A percentile compares a stretch with the other conserved stretches of the same genome.
phyloP scores from a whole-genome alignment of 2,113 vertebrate species.

The Grus americana region DNA sequence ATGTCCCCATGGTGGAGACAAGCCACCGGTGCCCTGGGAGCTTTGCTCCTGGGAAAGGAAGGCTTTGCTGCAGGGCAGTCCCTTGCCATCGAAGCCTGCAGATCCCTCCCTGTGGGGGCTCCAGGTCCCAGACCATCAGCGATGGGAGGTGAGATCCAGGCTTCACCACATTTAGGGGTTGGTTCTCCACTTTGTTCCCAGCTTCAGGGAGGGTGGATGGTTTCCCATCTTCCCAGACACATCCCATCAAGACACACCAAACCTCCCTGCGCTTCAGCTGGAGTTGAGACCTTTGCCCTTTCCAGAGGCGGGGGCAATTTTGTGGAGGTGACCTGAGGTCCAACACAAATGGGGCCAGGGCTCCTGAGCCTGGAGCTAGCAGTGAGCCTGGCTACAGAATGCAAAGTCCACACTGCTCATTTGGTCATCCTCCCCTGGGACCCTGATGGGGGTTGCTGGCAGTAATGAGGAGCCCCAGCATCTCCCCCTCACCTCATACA shows the following conservation, averaged over 20 bases:
- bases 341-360: rapidly evolving
- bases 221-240: neutral
- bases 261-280: neutral
- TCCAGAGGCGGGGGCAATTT: neutral
- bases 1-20: neutral
- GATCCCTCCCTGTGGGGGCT: neutral
- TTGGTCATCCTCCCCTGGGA: neutral
- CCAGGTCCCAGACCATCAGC: neutral
- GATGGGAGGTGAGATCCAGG: neutral
- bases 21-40: neutral
- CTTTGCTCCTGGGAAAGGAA: neutral
- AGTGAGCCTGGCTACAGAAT: neutral
- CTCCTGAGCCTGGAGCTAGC: neutral
- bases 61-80: neutral
- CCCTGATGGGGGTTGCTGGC: neutral
- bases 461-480: neutral
- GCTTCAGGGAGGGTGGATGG: neutral
- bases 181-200: neutral
- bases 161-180: neutral
- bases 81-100: neutral
- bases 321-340: neutral
- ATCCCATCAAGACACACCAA: rapidly evolving
- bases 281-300: neutral
- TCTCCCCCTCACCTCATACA: rapidly evolving
- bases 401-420: rapidly evolving